Base-by-base conservation (phyloP, 2,113 vertebrate species). In the Cyprinodon tularosa region DNA sequence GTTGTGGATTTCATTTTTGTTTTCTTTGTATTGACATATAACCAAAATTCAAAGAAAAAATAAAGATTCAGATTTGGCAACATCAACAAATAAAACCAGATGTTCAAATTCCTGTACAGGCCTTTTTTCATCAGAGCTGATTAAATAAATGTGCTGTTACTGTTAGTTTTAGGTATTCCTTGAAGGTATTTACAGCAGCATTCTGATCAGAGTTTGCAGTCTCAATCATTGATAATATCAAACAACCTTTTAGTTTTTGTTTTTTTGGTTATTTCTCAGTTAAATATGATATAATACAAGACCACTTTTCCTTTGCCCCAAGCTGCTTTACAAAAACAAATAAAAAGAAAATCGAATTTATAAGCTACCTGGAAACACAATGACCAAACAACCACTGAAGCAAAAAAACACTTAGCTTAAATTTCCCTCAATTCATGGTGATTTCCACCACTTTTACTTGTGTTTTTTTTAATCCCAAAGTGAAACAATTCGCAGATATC, bases 401-500 rank as follows among this genome's bases (percentile, higher is more conserved):
- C 50, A 57, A 57, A n/a, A n/a, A 57, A 57, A 57, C n/a, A 9
- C 8, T n/a, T 44, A 22, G 40, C 20, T 3, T 65, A n/a, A 3
- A 8, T 20, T 42, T 47, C 6, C 11, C 7, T 61, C 11, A 13
- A 14, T n/a, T 47, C 4, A 17, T 4, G 39, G 13, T 39, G 36
- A 45, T 78, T 68, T 47, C 13, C 53, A 20, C 42, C 50, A 29
- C 53, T 74, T 48, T 12, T 57, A 61, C 12, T 38, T 66, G 38
- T 17, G 12, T 13, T 11, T 61, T 20, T 15, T 36, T 67, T 20
- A 64, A 47, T 63, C 29, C 14, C 38, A 17, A 12, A 62, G 47
- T 38, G 47, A n/a, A 69, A 62, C 65, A 72, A 66, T 85, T 83
- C 85, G 85, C 9, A 75, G 68, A 64, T 48, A 20, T 81, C 60